Conservation (phyloP, 2,797 vertebrate species). For the Champsocephalus gunnari region DNA sequence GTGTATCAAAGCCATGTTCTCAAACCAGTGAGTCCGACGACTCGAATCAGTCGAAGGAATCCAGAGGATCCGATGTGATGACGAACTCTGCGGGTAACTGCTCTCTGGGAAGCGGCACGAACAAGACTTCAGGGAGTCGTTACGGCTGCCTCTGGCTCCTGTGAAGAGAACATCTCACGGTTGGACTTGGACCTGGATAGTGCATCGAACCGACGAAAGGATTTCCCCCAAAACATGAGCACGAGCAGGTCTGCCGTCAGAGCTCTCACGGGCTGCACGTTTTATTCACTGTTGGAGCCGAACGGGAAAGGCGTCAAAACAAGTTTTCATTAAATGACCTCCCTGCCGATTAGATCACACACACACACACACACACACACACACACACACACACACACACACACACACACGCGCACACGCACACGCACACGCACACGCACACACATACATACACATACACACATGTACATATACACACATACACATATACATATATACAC, state of each 20-base stretch:
- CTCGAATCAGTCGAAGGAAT: constrained; percentile 66
- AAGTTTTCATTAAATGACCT: constrained; percentile 44
- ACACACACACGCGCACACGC: background rate
- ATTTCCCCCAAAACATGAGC: constrained; percentile 28
- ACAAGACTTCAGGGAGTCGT: constrained; percentile 73
- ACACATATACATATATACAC: too few species aligned
- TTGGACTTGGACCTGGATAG: constrained; percentile 52
- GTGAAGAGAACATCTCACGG: constrained; percentile 56
- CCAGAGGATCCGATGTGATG: constrained; percentile 65
- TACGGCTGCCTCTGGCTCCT: constrained; percentile 59
- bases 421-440: background rate
- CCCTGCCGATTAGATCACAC: constrained; percentile 32
- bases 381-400: background rate
- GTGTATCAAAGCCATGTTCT: constrained; percentile 54
- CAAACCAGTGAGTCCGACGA: constrained; percentile 57
- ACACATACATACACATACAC: too few species aligned
- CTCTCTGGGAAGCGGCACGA: constrained; percentile 62
- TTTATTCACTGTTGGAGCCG: constrained; percentile 27
- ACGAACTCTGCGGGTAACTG: constrained; percentile 70
- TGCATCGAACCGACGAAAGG: constrained; percentile 36
- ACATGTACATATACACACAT: background rate
- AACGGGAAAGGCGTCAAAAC: constrained; percentile 46
- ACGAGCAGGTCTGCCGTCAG: background rate
- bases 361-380: constrained; percentile 22
- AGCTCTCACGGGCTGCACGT: constrained; percentile 8